A percentile compares a stretch with the other conserved stretches of the same genome.
Evolutionary conservation across 2,797 vertebrate species (phyloP).

Genomic region (Lindbergichthys nudifrons): DNA sequence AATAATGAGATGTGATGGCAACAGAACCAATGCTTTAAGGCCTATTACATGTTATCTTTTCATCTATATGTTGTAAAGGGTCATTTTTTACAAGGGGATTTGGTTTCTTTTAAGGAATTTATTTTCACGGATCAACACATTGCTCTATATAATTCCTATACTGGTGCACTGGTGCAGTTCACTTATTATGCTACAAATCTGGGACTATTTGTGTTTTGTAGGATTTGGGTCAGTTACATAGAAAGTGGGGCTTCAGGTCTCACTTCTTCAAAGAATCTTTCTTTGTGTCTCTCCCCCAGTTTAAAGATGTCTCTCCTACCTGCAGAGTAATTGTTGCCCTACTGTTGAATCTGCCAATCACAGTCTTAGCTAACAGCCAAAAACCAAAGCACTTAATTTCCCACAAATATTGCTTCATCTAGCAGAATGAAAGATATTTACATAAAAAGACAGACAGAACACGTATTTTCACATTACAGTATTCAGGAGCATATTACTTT

Average conservation of each 20-base stretch:
- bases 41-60: too few relatives aligned
- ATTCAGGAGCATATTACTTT: slow-evolving; percentile 3
- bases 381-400: slow-evolving; percentile 31
- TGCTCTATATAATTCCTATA: too few relatives aligned
- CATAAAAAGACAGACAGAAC: not conserved
- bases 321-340: slow-evolving; percentile 62
- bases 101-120: too few relatives aligned
- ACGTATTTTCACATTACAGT: not conserved
- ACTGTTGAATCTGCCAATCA: slow-evolving; percentile 57
- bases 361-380: slow-evolving; percentile 34
- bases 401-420: not conserved
- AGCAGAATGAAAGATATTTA: slow-evolving; percentile 3
- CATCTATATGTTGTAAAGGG: too few relatives aligned
- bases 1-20: too few relatives aligned
- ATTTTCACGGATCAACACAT: too few relatives aligned
- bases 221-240: not conserved
- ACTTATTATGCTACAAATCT: slow-evolving; percentile 7
- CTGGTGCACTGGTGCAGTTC: accelerated
- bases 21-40: too few relatives aligned
- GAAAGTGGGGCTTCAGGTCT: not conserved
- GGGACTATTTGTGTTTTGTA: not conserved
- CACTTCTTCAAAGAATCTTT: not conserved
- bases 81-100: too few relatives aligned
- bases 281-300: not conserved
- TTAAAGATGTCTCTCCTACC: slow-evolving; percentile 1